Conservation (phyloP, 1,140 invertebrate species). For the Lordiphosa clarofinis region DNA sequence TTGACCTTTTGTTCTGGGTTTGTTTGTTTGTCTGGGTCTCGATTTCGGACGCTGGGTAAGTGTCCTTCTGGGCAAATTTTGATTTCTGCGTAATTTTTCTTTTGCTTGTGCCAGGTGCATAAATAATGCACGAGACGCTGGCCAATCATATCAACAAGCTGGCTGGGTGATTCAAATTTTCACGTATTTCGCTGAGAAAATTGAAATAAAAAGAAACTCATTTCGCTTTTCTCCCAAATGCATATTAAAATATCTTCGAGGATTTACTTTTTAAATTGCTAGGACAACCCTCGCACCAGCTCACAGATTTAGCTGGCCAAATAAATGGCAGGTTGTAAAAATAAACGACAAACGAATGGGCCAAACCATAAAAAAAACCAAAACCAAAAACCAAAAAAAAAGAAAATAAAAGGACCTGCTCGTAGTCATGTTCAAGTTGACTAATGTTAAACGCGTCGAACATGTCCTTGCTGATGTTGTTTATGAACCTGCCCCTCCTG, state of each 20-base stretch:
- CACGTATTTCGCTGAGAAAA: conserved; percentile 59
- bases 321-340: conserved; percentile 71
- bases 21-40: conserved; percentile 6
- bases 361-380: conserved; percentile 57
- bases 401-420: conserved; percentile 39
- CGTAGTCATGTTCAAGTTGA: conserved; percentile 67
- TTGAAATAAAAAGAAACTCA: conserved; percentile 70
- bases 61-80: conserved; percentile 70
- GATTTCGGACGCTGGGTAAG: conserved; percentile 41
- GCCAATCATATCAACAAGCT: conserved; percentile 36
- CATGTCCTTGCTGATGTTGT: conserved; percentile 75
- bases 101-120: conserved; percentile 26
- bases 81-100: conserved; percentile 71
- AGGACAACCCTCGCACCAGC: conserved; percentile 2
- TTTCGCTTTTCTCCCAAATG: conserved; percentile 73
- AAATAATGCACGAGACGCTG: conserved; percentile 52
- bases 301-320: conserved; percentile 58
- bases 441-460: conserved; percentile 68
- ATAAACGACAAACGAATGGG: conserved; percentile 74
- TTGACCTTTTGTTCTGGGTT: conserved; percentile 42
- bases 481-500: conserved; percentile 59
- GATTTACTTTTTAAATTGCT: too few species aligned
- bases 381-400: conserved; percentile 19
- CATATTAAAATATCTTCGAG: conserved; percentile 68
- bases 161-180: conserved; percentile 40